A percentile compares a stretch with the other conserved stretches of the same genome.
Evolutionary conservation across 2,797 vertebrate genomes (phyloP).

Genomic region (Salmo trutta): DNA sequence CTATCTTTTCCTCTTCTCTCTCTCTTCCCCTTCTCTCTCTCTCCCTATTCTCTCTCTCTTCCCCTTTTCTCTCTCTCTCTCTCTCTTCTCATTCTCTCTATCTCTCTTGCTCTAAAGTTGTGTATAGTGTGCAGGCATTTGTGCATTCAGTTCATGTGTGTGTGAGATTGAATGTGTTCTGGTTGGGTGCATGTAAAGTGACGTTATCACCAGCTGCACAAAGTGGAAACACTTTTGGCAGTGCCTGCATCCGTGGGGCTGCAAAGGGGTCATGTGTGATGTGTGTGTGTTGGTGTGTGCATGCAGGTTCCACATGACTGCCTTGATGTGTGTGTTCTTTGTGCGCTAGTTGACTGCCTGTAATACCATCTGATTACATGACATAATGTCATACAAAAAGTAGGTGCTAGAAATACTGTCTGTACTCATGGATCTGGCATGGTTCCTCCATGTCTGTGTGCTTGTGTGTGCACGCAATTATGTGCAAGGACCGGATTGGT

Average conservation of each 20-base stretch:
- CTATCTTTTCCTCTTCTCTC: no score
- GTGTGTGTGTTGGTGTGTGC: neutral
- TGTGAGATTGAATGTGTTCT: neutral
- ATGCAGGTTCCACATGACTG: neutral
- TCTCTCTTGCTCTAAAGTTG: no score
- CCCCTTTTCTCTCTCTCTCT: no score
- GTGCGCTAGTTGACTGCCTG: constrained; percentile 14
- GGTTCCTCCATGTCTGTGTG: neutral
- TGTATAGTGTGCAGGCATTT: neutral
- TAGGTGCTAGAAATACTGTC: neutral
- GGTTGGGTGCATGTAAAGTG: neutral
- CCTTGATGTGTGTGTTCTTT: neutral
- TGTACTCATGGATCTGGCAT: neutral
- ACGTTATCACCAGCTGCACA: neutral
- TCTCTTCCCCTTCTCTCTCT: no score
- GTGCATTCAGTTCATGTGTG: neutral
- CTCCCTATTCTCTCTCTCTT: no score
- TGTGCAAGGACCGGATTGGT: neutral
- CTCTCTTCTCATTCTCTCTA: no score
- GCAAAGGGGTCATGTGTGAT: neutral
- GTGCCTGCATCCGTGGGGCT: neutral
- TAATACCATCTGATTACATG: constrained; percentile 10
- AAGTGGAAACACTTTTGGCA: neutral
- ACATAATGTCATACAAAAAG: constrained; percentile 3
- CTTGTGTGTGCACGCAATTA: neutral